Base-by-base conservation (phyloP, 2,888 invertebrate genomes). In the Calliopum simillimum region DNA sequence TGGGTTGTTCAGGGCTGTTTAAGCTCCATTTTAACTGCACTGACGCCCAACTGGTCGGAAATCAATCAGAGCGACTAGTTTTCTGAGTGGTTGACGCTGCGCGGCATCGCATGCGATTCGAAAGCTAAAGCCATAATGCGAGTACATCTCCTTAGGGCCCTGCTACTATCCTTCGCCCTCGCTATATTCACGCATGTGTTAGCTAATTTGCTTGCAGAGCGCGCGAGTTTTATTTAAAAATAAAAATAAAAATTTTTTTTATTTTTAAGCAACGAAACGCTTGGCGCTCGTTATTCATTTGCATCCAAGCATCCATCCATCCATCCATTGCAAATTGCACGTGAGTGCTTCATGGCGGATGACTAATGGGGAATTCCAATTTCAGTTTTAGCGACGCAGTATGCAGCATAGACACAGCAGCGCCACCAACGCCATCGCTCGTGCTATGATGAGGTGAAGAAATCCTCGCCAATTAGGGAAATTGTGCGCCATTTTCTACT, bases 401-500 rank as follows among this genome's bases (percentile, higher is more conserved):
- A 23, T 49, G 51, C 23, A 33, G 19, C 19, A 51, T 46, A 59
- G 16, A 51, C 5, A 21, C 59, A 51, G 14, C 44, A n/a, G 43
- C 19, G 21, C 23, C 21, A 19, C 43, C n/a, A 61, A 13, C 61
- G 23, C 14, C 23, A 21, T n/a, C 16, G 33, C 8, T n/a, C 33
- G 33, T 33, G 33, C 33, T 6, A 33, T 8, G 47, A 49, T 47
- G 33, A 14, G 67, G 59, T 41, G 67, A 67, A 67, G 67, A 70
- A 71, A 68, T 73, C 64, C 73, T 69, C 70, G 72, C 76, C 84
- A 84, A 84, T 84, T 84, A 85, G 84, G 80, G 78, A 83, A 84
- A 85, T 85, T 83, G 82, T 84, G 83, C 83, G 81, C 83, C 79
- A 84, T 84, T 84, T 83, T 76, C 78, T 84, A 81, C 83, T 83